Conservation (phyloP, 1,140 invertebrate genomes). For the Rhagoletis zephyria region DNA sequence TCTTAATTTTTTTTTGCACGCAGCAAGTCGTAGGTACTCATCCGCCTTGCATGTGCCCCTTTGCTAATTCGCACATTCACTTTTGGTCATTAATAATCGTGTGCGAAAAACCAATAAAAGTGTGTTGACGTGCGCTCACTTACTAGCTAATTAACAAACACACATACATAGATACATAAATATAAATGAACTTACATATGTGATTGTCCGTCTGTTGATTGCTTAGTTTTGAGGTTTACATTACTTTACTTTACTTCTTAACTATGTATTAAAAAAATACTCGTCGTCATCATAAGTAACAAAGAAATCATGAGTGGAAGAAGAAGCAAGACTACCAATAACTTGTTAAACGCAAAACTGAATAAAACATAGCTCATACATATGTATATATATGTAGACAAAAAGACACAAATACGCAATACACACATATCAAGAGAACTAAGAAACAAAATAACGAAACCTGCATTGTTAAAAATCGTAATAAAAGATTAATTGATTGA, state of each 20-base stretch:
- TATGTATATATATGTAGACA: not conserved
- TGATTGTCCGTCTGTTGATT: not conserved
- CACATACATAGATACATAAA: not conserved
- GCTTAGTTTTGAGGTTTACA: not conserved
- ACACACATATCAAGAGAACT: no score
- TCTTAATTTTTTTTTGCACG: not conserved
- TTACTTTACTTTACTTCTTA: not conserved
- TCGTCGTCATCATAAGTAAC: not conserved
- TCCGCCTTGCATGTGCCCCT: not conserved
- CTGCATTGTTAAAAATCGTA: not conserved
- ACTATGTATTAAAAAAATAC: not conserved
- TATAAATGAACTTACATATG: not conserved
- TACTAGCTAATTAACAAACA: not conserved
- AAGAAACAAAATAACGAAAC: not conserved
- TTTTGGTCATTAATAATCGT: constrained; percentile 49
- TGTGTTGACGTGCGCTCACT: not conserved
- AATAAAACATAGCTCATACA: not conserved
- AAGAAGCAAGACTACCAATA: not conserved
- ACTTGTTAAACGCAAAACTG: no score
- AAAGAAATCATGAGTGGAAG: not conserved
- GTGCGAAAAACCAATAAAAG: constrained; percentile 40
- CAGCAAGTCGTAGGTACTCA: not conserved
- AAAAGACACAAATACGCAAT: not conserved
- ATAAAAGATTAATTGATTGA: no score
- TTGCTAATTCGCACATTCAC: not conserved